These are phyloP conservation scores for Perodicticus potto DNA, from an alignment of 2,797 vertebrate species.

Conservation along the genomic window DNA sequence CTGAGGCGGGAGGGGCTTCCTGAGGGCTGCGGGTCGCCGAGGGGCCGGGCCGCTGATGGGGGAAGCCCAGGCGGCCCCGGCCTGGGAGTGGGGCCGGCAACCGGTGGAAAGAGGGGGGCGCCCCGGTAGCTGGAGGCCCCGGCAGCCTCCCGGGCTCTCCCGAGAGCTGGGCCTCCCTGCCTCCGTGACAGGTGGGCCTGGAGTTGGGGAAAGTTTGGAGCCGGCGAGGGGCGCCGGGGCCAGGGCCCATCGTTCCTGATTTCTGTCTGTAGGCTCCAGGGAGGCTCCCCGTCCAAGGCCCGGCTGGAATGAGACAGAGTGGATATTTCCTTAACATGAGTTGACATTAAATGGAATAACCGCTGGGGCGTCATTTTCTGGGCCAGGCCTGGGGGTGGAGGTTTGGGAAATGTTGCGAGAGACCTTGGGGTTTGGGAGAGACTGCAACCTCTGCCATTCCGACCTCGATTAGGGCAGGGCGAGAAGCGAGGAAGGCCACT, in stretches of 20 bases:
- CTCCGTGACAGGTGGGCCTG: constrained; percentile 84
- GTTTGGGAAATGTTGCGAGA: constrained; percentile 50
- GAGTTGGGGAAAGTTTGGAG: constrained; percentile 84
- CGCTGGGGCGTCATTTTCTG: constrained; percentile 72
- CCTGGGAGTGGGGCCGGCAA: constrained; percentile 69
- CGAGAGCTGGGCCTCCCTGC: constrained; percentile 58
- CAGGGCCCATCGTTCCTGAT: constrained; percentile 69
- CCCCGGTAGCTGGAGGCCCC: constrained; percentile 60
- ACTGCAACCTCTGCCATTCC: constrained; percentile 72
- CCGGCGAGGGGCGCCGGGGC: constrained; percentile 64
- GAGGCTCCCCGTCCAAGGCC: constrained; percentile 66
- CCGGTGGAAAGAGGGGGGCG: background rate
- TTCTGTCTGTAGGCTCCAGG: constrained; percentile 53
- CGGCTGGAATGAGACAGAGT: constrained; percentile 5
- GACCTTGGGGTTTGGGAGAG: constrained; percentile 63
- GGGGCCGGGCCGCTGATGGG: constrained; percentile 61
- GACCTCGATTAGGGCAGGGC: constrained; percentile 71
- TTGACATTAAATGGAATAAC: constrained; percentile 79
- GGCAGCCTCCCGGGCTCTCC: constrained; percentile 56
- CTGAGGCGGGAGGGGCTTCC: constrained; percentile 67
- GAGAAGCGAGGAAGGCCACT: constrained; percentile 66
- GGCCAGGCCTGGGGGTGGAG: constrained; percentile 68
- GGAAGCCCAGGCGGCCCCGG: constrained; percentile 78
- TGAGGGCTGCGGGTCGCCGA: constrained; percentile 52
- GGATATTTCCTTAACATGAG: constrained; percentile 66